Evolutionary conservation across 2,797 vertebrate species (phyloP).

Genomic region (Holocentrus rufus): DNA sequence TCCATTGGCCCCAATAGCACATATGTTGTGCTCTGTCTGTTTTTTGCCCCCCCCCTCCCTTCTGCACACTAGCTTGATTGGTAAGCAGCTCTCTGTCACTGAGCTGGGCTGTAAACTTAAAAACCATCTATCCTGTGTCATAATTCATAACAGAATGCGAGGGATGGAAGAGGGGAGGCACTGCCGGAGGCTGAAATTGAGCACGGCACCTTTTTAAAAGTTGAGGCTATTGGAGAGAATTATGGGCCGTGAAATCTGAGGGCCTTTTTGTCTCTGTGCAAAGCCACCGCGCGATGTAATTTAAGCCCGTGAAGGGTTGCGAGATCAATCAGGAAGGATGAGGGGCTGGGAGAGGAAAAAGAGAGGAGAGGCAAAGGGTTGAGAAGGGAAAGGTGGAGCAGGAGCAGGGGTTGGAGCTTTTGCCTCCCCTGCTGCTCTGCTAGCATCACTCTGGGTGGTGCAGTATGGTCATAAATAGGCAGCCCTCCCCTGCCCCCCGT

Average conservation of each 20-base stretch:
- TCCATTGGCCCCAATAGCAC: not conserved
- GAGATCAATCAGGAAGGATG: conserved; percentile 73
- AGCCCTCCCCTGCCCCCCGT: conserved; percentile 51
- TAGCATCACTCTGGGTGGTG: conserved; percentile 66
- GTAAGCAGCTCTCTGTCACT: conserved; percentile 64
- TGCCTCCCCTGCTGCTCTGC: conserved; percentile 65
- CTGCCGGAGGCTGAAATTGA: conserved; percentile 75
- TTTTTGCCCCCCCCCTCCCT: conserved; percentile 33
- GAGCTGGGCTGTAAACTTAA: conserved; percentile 70
- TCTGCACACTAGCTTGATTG: conserved; percentile 53
- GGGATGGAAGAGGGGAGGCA: conserved; percentile 35
- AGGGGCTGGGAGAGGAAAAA: conserved; percentile 35
- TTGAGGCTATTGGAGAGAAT: conserved; percentile 75
- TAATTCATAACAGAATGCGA: conserved; percentile 76
- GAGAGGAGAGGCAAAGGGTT: conserved; percentile 25
- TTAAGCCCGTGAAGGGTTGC: conserved; percentile 71
- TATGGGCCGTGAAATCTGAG: conserved; percentile 72
- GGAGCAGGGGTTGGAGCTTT: conserved; percentile 43
- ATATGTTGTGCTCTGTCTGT: not conserved
- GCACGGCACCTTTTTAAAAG: conserved; percentile 73
- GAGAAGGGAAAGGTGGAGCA: conserved; percentile 55
- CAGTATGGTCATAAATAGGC: conserved; percentile 69
- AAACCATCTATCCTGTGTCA: conserved; percentile 67
- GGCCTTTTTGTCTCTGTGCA: conserved; percentile 64
- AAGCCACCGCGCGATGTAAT: conserved; percentile 75